Conservation (phyloP, 1,140 invertebrate species). For the Monomorium pharaonis region DNA sequence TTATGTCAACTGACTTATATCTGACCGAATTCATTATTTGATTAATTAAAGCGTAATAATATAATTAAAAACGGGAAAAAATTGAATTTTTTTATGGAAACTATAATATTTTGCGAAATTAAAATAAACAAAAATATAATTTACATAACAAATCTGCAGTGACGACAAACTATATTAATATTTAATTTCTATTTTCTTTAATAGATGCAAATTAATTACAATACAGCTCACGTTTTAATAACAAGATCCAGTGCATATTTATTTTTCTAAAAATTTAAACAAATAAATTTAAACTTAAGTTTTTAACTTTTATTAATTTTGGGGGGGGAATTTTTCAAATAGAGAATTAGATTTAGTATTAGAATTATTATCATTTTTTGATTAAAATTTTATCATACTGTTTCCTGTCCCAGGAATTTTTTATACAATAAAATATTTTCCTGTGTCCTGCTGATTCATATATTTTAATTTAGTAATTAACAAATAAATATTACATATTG, state of each 20-base stretch:
- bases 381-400: neutral
- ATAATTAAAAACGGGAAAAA: neutral
- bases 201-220: neutral
- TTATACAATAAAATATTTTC: neutral
- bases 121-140: neutral
- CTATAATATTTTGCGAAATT: neutral
- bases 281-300: neutral
- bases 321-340: too few relatives aligned
- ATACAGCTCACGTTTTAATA: neutral
- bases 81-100: neutral
- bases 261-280: neutral
- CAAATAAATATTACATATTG: neutral
- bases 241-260: neutral
- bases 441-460: neutral
- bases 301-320: neutral
- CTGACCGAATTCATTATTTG: neutral
- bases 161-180: neutral
- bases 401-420: neutral
- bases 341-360: neutral
- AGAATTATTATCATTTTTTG: slow-evolving; percentile 3
- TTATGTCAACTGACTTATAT: neutral
- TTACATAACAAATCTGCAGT: neutral
- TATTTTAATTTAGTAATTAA: neutral
- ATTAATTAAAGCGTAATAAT: slow-evolving; percentile 14
- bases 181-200: neutral